phyloP scores from a whole-genome alignment of 2,797 vertebrate genomes.

The Sebastes steindachneri region DNA sequence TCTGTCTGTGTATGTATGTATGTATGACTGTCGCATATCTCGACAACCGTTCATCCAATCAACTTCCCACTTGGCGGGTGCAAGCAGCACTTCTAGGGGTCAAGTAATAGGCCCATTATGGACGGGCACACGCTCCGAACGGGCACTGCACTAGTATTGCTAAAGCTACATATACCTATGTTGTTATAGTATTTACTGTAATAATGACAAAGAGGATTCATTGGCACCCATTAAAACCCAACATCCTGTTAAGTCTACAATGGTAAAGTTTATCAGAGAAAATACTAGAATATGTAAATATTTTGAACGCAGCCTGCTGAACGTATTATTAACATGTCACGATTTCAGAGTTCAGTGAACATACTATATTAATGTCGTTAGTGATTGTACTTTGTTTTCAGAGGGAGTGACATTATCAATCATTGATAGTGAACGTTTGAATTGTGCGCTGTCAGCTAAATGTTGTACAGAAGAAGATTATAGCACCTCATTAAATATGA shows the following conservation, averaged over 20 bases:
- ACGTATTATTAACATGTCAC: neutral
- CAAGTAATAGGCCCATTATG: too few relatives aligned
- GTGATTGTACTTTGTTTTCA: conserved; percentile 21
- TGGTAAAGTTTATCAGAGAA: neutral
- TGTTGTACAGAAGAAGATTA: conserved; percentile 42
- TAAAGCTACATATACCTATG: neutral
- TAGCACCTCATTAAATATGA: conserved; percentile 58
- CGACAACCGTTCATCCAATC: too few relatives aligned
- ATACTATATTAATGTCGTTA: neutral
- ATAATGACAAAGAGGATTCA: neutral
- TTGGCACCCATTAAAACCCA: neutral
- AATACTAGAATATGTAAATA: neutral
- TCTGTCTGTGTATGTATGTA: too few relatives aligned
- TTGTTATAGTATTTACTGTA: neutral
- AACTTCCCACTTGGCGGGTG: too few relatives aligned
- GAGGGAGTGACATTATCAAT: conserved; percentile 30
- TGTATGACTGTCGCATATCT: too few relatives aligned
- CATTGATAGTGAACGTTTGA: conserved; percentile 28
- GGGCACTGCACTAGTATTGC: neutral
- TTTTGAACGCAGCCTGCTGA: neutral
- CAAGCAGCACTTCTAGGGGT: too few relatives aligned
- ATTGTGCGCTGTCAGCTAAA: conserved; percentile 39
- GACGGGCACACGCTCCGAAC: too few relatives aligned
- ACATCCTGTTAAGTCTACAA: neutral
- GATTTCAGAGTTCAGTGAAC: neutral